phyloP scores from a whole-genome alignment of 2,797 vertebrate species.

The Alfaro cultratus region DNA sequence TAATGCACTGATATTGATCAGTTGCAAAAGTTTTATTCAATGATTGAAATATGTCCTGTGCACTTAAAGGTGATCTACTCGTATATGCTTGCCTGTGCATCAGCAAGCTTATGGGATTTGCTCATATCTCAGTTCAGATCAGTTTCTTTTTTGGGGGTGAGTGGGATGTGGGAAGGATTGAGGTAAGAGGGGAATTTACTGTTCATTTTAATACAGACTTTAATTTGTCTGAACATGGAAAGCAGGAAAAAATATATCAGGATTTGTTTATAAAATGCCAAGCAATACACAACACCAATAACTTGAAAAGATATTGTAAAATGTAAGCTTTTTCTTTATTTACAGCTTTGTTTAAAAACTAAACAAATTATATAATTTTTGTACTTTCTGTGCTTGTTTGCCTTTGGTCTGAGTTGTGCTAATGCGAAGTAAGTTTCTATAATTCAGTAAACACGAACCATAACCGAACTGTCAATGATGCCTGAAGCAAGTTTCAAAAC shows the following conservation, averaged over 20 bases:
- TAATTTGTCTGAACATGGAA: not conserved
- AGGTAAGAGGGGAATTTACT: not conserved
- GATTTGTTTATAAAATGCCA: not conserved
- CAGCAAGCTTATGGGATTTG: not conserved
- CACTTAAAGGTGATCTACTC: not conserved
- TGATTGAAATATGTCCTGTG: not conserved
- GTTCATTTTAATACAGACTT: not conserved
- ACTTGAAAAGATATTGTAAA: not conserved
- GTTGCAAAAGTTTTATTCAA: not conserved
- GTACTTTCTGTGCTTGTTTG: slow-evolving; percentile 23
- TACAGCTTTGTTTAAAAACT: too few species aligned
- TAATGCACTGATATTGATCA: not conserved
- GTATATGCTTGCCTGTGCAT: not conserved
- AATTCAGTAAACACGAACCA: slow-evolving; percentile 30
- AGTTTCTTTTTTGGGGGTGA: not conserved
- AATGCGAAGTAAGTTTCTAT: slow-evolving; percentile 34
- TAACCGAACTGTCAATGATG: slow-evolving; percentile 37
- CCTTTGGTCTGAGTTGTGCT: slow-evolving; percentile 14
- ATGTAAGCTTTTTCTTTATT: not conserved
- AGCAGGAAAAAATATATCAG: not conserved
- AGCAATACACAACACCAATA: not conserved
- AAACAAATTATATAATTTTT: not conserved
- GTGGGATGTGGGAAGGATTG: too few species aligned
- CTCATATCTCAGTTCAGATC: not conserved
- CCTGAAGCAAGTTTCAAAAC: slow-evolving; percentile 48